These are phyloP conservation scores for Caenorhabditis sp. DNA, from an alignment of 2,888 invertebrate species.

Conservation along the genomic window DNA sequence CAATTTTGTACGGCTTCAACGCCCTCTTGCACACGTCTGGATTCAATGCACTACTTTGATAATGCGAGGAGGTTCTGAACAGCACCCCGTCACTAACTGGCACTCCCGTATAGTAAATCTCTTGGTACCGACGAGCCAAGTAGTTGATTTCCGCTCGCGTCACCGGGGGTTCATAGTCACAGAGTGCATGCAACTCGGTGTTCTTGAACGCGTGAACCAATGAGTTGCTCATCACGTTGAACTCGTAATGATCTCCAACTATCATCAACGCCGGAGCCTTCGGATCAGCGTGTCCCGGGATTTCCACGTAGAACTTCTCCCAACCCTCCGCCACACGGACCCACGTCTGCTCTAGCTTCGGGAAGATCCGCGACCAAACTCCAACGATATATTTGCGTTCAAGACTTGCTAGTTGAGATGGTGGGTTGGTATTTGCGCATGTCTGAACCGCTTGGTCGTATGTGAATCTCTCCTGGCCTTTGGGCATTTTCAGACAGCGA, in stretches of 20 bases:
- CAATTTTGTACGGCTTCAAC: not conserved
- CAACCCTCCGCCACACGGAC: not conserved
- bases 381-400: not conserved
- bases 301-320: slow-evolving; percentile 1
- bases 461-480: not conserved
- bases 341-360: not conserved
- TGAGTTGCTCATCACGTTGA: not conserved
- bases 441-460: not conserved
- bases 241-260: not conserved
- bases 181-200: not conserved
- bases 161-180: not conserved
- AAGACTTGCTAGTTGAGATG: not conserved
- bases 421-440: not conserved
- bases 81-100: not conserved
- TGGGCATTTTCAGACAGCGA: not conserved
- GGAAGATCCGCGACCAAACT: not conserved
- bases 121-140: not conserved
- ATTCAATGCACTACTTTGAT: not conserved
- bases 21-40: not conserved
- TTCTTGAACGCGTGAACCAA: too few relatives aligned
- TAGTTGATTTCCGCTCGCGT: not conserved
- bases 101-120: not conserved
- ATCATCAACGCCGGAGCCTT: not conserved
- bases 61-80: not conserved
- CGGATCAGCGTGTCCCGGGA: too few relatives aligned